phyloP scores from a whole-genome alignment of 1,140 invertebrate genomes.

The Drosophila orena region DNA sequence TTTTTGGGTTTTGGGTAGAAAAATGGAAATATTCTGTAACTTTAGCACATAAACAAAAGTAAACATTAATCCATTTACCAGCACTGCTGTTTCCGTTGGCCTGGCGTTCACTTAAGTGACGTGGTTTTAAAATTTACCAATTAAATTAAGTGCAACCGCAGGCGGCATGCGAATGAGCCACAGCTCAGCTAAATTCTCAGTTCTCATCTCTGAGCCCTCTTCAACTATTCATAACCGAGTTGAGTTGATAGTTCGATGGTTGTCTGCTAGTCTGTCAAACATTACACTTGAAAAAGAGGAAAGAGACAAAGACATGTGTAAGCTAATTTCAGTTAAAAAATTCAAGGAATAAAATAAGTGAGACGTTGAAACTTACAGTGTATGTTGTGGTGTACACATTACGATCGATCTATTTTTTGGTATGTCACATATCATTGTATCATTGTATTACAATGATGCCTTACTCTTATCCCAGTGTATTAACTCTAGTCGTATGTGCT shows the following conservation, averaged over 20 bases:
- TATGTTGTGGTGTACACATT: too few relatives aligned
- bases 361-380: too few relatives aligned
- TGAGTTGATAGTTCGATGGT: constrained; percentile 66
- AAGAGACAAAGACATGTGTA: too few relatives aligned
- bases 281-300: constrained; percentile 8
- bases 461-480: constrained; percentile 1
- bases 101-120: constrained; percentile 65
- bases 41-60: constrained; percentile 66
- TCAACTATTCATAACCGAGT: constrained; percentile 73
- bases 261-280: constrained; percentile 13
- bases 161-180: constrained; percentile 77
- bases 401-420: too few relatives aligned
- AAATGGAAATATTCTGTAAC: constrained; percentile 79
- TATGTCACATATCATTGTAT: too few relatives aligned
- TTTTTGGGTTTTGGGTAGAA: constrained; percentile 64
- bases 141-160: constrained; percentile 84
- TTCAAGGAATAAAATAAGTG: too few relatives aligned
- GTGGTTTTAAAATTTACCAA: constrained; percentile 83
- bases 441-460: background rate
- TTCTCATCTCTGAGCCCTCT: constrained; percentile 20
- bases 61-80: constrained; percentile 83
- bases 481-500: constrained; percentile 69
- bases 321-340: too few relatives aligned
- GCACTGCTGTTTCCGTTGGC: constrained; percentile 21
- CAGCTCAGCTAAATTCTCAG: constrained; percentile 22